A percentile compares a stretch with the other conserved stretches of the same genome.
Conservation (phyloP, 1,140 invertebrate genomes). For the Drosophila cardini region DNA sequence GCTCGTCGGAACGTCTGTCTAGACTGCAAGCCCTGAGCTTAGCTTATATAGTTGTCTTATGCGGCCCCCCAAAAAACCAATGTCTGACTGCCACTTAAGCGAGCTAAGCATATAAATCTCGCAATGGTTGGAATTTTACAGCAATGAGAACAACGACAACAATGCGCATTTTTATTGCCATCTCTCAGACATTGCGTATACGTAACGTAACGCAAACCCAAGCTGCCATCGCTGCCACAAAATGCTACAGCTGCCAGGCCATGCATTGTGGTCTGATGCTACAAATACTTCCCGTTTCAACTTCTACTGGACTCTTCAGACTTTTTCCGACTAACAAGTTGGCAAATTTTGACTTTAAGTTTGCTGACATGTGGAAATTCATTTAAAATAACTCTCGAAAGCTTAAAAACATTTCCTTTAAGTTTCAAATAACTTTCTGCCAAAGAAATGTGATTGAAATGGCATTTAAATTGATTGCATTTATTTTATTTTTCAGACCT, state of each 20-base stretch:
- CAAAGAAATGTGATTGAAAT: too few relatives aligned
- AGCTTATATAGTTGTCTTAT: conserved; percentile 72
- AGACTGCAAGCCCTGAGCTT: conserved; percentile 56
- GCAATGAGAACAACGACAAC: conserved; percentile 57
- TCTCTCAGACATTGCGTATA: conserved; percentile 80
- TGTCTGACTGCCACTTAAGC: conserved; percentile 80
- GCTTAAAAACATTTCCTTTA: conserved; percentile 24
- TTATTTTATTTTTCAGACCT: too few relatives aligned
- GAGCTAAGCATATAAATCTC: conserved; percentile 79
- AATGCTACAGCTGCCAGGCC: conserved; percentile 64
- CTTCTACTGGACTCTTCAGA: conserved; percentile 25
- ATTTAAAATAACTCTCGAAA: background rate
- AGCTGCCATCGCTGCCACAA: conserved; percentile 61
- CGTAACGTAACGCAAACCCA: conserved; percentile 72
- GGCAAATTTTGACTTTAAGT: conserved; percentile 47
- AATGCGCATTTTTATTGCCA: conserved; percentile 80
- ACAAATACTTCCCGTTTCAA: conserved; percentile 31
- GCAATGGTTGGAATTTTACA: conserved; percentile 75
- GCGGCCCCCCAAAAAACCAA: conserved; percentile 66
- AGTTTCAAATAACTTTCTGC: conserved; percentile 23
- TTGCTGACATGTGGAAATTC: conserved; percentile 28
- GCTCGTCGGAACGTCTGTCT: conserved; percentile 42
- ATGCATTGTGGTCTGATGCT: conserved; percentile 44
- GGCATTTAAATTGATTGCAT: background rate
- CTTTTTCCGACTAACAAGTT: conserved; percentile 52